phyloP scores from a whole-genome alignment of 2,888 invertebrate species.

The Chelonus formosanus region DNA sequence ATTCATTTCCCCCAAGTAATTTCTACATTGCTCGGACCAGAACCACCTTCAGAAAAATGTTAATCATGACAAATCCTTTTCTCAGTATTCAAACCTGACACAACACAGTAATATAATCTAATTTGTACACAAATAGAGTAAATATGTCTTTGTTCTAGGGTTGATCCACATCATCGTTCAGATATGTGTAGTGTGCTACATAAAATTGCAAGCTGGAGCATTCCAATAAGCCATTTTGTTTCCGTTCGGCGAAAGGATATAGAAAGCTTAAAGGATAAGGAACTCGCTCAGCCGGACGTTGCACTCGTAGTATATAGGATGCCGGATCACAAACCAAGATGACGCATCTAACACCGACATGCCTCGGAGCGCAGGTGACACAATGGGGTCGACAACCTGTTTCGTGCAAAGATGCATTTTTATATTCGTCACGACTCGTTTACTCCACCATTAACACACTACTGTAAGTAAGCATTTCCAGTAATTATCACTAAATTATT shows the following conservation, averaged over 20 bases:
- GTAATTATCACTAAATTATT: conserved; percentile 8
- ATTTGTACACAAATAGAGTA: no score
- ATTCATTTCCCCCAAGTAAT: no score
- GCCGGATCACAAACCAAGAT: conserved; percentile 44
- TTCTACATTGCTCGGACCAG: no score
- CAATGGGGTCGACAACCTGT: conserved; percentile 43
- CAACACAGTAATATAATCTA: no score
- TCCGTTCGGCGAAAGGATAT: conserved; percentile 26
- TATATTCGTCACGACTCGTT: conserved; percentile 32
- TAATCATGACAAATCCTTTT: no score
- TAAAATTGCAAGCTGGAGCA: no score
- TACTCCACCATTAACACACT: conserved; percentile 22
- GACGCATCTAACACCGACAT: conserved; percentile 44
- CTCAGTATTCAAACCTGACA: no score
- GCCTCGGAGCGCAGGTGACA: conserved; percentile 44
- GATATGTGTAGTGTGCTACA: no score
- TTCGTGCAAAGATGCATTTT: conserved; percentile 31
- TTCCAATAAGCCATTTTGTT: conserved; percentile 10
- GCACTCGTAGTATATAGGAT: conserved; percentile 41
- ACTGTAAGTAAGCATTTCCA: neutral
- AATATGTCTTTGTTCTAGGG: no score
- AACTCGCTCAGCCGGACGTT: conserved; percentile 33
- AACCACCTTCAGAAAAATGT: no score
- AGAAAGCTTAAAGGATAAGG: conserved; percentile 23
- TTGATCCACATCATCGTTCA: no score